These are phyloP conservation scores for Mesoclemmys tuberculata DNA, from an alignment of 2,113 vertebrate species.

Conservation along the genomic window DNA sequence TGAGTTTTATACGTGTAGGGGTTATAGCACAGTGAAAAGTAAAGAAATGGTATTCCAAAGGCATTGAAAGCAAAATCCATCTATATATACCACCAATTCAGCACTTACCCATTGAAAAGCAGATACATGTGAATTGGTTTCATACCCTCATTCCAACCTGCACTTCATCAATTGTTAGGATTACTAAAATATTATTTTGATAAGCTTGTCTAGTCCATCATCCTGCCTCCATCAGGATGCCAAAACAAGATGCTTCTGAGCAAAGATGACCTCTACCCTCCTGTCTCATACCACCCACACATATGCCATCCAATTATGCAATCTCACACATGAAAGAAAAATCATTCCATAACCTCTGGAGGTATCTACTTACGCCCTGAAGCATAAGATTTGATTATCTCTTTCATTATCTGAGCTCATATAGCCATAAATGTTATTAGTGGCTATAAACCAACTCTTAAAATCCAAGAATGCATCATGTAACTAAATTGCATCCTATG, in stretches of 20 bases:
- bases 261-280: slow-evolving; percentile 40
- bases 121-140: neutral
- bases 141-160: slow-evolving; percentile 9
- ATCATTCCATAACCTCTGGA: slow-evolving; percentile 29
- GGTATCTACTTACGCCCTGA: slow-evolving; percentile 39
- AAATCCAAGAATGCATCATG: slow-evolving; percentile 42
- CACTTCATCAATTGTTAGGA: neutral
- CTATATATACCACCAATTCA: neutral
- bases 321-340: neutral
- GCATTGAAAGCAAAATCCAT: neutral
- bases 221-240: neutral
- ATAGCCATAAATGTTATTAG: slow-evolving; percentile 67
- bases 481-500: slow-evolving; percentile 42
- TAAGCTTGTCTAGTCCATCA: accelerated
- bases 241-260: neutral
- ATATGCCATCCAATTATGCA: neutral
- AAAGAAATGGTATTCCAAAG: neutral
- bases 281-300: neutral
- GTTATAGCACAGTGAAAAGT: neutral
- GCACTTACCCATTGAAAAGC: neutral
- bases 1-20: neutral
- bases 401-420: slow-evolving; percentile 70
- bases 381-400: slow-evolving; percentile 63
- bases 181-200: slow-evolving; percentile 20
- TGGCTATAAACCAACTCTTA: slow-evolving; percentile 57